Base-by-base conservation (phyloP, 2,888 invertebrate species). In the Gortyna flavago region DNA sequence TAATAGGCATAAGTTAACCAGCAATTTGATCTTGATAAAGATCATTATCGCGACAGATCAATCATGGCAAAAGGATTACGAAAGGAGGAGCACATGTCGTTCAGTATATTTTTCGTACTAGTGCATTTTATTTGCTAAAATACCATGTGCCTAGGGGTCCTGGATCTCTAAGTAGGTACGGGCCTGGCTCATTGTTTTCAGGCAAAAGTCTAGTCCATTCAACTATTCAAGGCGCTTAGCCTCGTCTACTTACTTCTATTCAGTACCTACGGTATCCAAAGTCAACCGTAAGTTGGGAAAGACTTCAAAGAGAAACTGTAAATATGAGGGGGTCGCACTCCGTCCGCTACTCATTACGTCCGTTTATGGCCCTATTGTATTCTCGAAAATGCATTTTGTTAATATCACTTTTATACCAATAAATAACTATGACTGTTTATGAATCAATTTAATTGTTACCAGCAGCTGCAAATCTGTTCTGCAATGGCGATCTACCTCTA, bases 371-470 rank as follows among this genome's bases (percentile, higher is more conserved):
- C n/a, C n/a, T n/a, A n/a, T n/a, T n/a, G n/a, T n/a, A n/a, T n/a
- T n/a, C n/a, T n/a, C n/a, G n/a, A n/a, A n/a, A n/a, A n/a, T n/a
- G n/a, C n/a, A n/a, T n/a, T n/a, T n/a, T n/a, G 48, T 51, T 29
- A 25, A 51, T 35, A 35, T 51, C n/a, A 29, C 25, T 13, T 35
- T 13, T 1, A 7, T 16, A 25, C 7, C 25, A 25, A 64, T 35
- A 64, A 38, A 38, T 62, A 32, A 32, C 35, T 25, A 29, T 57
- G 57, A n/a, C 13, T 57, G n/a, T n/a, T 57, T 57, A 29, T 59
- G 7, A 67, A 48, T 68, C 5, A 25, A 72, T n/a, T n/a, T 11
- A 7, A 51, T 68, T 54, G 74, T 86, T 85, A 89, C 88, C 84
- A 54, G 81, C 79, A 81, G 59, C 6, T 48, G 41, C 1, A 7